Evolutionary conservation across 2,888 invertebrate species (phyloP).

Genomic region (Elegia similella): DNA sequence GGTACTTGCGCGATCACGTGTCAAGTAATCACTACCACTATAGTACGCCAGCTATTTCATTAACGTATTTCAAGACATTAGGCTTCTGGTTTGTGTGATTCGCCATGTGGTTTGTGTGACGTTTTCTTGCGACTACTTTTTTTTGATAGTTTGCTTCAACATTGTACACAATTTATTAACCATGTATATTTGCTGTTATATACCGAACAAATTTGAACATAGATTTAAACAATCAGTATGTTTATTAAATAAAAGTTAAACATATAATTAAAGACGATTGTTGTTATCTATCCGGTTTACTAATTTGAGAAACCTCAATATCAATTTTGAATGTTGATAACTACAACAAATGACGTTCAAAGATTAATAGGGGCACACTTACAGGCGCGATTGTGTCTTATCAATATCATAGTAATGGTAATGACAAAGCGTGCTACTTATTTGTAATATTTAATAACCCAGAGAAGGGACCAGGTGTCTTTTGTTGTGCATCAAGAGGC

Average conservation of each 20-base stretch:
- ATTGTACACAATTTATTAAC: not conserved
- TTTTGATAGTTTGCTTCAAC: not conserved
- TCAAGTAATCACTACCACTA: not conserved
- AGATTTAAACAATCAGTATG: not conserved
- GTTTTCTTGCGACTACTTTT: not conserved
- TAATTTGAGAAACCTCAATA: constrained; percentile 1
- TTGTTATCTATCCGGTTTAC: constrained; percentile 9
- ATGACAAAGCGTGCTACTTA: constrained; percentile 1
- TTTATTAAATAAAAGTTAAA: not conserved
- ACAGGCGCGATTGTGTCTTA: not conserved
- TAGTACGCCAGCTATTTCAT: not conserved
- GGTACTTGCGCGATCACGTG: constrained; percentile 4
- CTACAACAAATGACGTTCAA: constrained; percentile 10
- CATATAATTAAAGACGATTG: not conserved
- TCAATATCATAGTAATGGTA: constrained; percentile 2
- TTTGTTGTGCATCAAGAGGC: constrained; percentile 5
- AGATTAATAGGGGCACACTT: not conserved
- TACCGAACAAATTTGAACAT: not conserved
- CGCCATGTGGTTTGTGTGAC: not conserved
- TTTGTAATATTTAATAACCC: not conserved
- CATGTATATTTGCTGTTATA: not conserved
- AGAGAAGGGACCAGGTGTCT: constrained; percentile 9
- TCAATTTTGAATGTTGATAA: constrained; percentile 7
- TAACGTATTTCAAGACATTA: not conserved
- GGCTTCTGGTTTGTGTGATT: too few species aligned